Conservation (phyloP, 2,888 invertebrate species). For the Esperia sulphurella region DNA sequence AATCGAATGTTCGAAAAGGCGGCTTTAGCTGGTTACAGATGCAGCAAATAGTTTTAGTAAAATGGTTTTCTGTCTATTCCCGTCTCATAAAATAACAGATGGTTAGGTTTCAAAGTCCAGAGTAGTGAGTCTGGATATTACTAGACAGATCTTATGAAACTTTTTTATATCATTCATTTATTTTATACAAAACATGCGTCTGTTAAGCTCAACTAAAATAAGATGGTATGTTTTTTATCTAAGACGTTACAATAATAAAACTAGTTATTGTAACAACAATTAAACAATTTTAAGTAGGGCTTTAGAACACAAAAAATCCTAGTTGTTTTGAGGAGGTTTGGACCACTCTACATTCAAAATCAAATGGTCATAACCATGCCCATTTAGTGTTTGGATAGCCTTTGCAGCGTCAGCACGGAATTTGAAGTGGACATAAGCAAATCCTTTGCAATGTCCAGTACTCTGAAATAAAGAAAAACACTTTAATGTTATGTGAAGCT, state of each 20-base stretch:
- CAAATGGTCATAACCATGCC: constrained; percentile 98
- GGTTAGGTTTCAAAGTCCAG: too few species aligned
- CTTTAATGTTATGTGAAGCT: too few species aligned
- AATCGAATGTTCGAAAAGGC: too few species aligned
- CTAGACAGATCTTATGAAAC: background rate
- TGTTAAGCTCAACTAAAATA: background rate
- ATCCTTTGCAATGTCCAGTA: constrained; percentile 95
- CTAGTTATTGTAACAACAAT: background rate
- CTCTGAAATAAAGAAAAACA: constrained; percentile 55
- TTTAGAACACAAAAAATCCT: constrained; percentile 37
- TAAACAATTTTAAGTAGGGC: background rate
- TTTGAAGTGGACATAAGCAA: constrained; percentile 98
- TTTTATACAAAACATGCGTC: background rate
- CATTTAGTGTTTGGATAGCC: constrained; percentile 93
- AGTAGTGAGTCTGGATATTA: too few species aligned
- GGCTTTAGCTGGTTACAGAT: too few species aligned
- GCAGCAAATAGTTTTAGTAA: too few species aligned
- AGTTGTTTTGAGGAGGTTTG: constrained; percentile 84
- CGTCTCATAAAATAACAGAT: too few species aligned
- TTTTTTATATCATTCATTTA: background rate
- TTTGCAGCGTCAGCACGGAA: constrained; percentile 93
- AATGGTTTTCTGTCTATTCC: too few species aligned
- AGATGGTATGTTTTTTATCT: background rate
- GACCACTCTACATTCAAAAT: constrained; percentile 99
- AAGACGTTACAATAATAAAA: background rate